These are phyloP conservation scores for Okapia johnstoni DNA, from an alignment of 2,113 vertebrate genomes.

Conservation along the genomic window DNA sequence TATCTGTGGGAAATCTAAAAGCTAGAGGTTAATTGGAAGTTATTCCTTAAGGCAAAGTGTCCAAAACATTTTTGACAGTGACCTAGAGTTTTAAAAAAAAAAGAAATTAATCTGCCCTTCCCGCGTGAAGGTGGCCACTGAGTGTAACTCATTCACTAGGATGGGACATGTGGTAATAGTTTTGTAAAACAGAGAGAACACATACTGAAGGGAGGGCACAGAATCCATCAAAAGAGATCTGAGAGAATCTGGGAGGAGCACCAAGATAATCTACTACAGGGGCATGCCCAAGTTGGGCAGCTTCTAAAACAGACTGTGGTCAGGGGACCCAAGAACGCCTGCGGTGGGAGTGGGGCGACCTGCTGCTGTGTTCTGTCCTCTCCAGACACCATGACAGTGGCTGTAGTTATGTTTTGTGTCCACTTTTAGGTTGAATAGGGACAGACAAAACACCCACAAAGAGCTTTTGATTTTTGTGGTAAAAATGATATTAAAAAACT, in stretches of 20 bases:
- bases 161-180: neutral
- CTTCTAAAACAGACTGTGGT: neutral
- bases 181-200: neutral
- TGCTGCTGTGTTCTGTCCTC: neutral
- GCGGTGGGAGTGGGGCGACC: fast-evolving
- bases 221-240: neutral
- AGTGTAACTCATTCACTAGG: too few relatives aligned
- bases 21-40: neutral
- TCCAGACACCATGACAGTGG: neutral
- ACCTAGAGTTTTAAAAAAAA: neutral
- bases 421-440: neutral
- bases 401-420: neutral
- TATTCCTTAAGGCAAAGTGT: neutral
- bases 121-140: neutral
- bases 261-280: neutral
- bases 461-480: neutral
- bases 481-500: neutral
- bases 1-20: neutral
- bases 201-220: neutral
- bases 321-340: neutral
- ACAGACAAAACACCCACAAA: neutral
- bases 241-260: neutral
- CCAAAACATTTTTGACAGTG: neutral
- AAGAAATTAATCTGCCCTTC: neutral
- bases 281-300: neutral